A percentile compares a stretch with the other conserved stretches of the same genome.
phyloP scores from a whole-genome alignment of 2,888 invertebrate species.

The Eledone cirrhosa region DNA sequence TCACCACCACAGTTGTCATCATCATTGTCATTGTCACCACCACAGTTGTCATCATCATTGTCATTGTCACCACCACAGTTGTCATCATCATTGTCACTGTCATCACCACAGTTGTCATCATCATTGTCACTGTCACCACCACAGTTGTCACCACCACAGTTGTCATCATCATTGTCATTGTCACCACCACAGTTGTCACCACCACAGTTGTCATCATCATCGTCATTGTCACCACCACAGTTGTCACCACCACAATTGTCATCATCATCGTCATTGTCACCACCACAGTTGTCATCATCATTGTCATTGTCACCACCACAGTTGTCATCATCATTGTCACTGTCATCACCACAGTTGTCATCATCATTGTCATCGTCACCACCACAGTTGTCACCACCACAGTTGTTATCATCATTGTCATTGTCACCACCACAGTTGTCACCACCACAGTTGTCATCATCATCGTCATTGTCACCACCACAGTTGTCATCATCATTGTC shows the following conservation, averaged over 20 bases:
- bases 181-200: neutral
- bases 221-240: no score
- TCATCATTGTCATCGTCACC: neutral
- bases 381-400: neutral
- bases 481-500: neutral
- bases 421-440: neutral
- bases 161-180: neutral
- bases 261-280: neutral
- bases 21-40: neutral
- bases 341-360: neutral
- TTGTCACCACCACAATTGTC: neutral
- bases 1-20: neutral
- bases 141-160: neutral
- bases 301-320: neutral
- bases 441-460: neutral
- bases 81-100: neutral
- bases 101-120: neutral
- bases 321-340: neutral
- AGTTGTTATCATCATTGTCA: neutral
- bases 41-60: neutral
- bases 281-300: neutral
- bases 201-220: neutral
- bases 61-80: neutral
- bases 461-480: neutral
- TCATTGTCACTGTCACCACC: neutral